phyloP scores from a whole-genome alignment of 2,797 vertebrate genomes.

The Ctenochaetus hawaiiensis region DNA sequence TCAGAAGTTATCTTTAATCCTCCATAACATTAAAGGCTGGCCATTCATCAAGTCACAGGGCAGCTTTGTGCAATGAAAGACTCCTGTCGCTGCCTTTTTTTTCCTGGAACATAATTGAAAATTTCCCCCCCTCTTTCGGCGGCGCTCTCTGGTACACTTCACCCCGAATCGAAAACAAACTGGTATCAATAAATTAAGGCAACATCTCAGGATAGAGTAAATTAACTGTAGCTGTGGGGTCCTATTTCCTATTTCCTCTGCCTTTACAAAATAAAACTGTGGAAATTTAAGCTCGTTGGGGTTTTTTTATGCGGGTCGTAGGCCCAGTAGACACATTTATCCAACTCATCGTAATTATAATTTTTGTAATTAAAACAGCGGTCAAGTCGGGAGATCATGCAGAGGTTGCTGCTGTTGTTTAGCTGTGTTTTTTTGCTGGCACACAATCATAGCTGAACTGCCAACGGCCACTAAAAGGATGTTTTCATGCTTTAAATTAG shows the following conservation, averaged over 20 bases:
- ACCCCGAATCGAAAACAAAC: conserved; percentile 79
- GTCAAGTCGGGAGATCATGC: conserved; percentile 76
- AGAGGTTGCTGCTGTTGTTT: conserved; percentile 71
- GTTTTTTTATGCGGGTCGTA: conserved; percentile 23
- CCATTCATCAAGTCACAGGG: conserved; percentile 87
- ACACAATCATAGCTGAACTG: conserved; percentile 61
- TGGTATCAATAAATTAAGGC: conserved; percentile 80
- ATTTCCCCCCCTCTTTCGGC: conserved; percentile 39
- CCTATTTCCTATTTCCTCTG: conserved; percentile 42
- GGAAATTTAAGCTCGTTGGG: conserved; percentile 47
- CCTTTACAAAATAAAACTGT: conserved; percentile 39
- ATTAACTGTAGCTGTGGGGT: conserved; percentile 65
- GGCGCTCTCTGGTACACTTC: conserved; percentile 66
- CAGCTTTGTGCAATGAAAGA: conserved; percentile 83
- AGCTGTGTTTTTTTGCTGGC: conserved; percentile 66
- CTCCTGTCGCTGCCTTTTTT: conserved; percentile 76
- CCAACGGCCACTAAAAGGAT: conserved; percentile 68
- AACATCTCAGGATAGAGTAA: conserved; percentile 75
- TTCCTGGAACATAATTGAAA: conserved; percentile 83
- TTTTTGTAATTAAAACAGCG: conserved; percentile 77
- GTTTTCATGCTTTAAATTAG: conserved; percentile 76
- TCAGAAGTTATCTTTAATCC: conserved; percentile 89
- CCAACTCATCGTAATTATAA: conserved; percentile 69
- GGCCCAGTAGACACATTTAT: conserved; percentile 63
- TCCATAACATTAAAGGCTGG: conserved; percentile 86